Base-by-base conservation (phyloP, 2,888 invertebrate species). In the Aspidiotus rigidus region DNA sequence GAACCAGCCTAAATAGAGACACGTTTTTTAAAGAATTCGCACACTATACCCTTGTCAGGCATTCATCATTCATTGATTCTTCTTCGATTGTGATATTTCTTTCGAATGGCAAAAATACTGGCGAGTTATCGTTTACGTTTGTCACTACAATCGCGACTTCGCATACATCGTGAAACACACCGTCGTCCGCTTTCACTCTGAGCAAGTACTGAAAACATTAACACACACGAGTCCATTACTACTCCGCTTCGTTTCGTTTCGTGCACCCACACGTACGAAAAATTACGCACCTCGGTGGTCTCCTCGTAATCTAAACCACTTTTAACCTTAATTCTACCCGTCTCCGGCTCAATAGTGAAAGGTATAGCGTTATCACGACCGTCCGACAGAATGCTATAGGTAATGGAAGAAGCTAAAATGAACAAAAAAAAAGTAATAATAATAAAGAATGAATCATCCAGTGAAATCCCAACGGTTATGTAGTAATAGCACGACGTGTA, bases 91-190 rank as follows among this genome's bases (percentile, higher is more conserved):
- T 86, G 63, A 86, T 87, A 66, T 85, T 86, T 74, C 86, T 87
- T 63, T 86, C 82, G 64, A 85, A 86, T 62, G 84, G 78, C 40
- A 81, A 78, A 76, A 97, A 96, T 1, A 87, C 84, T 0, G 97
- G 97, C 0, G 88, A 86, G 78, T 95, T 93, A 77, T 97, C 97
- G 76, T 97, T 97, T 60, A 94, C 87, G 77, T 97, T 90, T 74
- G 86, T 87, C 66, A 95, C 88, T 74, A 87, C 86, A 62, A 96
- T 92, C 63, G 86, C 84, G 0, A 96, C 94, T 74, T 84, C 85
- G 0, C 93, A 88, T 69, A 85, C 86, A 75, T 92, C 93, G 73
- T 90, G 87, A 77, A 84, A 90, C 63, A 87, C 82, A 1, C 93
- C 93, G 77, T 93, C 93, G 72, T 87, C 88, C 0, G 92, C 93